Evolutionary conservation across 2,888 invertebrate genomes (phyloP).

Genomic region (Drosophila mercatorum): DNA sequence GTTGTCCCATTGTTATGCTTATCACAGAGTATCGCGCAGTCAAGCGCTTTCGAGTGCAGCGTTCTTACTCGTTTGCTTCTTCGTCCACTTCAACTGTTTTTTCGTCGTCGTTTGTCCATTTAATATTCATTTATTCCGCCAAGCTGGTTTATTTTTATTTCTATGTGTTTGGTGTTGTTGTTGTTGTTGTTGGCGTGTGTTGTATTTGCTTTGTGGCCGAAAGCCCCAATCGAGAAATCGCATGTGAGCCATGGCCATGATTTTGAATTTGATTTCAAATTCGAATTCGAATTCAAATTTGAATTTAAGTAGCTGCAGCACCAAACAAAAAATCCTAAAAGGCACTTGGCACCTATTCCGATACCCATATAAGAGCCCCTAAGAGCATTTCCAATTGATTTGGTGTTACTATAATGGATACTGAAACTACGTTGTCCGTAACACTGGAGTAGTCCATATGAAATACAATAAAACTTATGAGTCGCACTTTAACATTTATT

Average conservation of each 20-base stretch:
- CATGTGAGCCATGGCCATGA: conserved; percentile 78
- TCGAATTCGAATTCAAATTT: conserved; percentile 47
- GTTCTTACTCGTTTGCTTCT: conserved; percentile 29
- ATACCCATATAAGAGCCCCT: conserved; percentile 31
- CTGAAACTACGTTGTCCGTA: not conserved
- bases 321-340: conserved; percentile 34
- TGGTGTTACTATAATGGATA: not conserved
- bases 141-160: conserved; percentile 58
- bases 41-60: not conserved
- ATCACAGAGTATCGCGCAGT: conserved; percentile 16
- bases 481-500: no score
- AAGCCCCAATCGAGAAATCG: conserved; percentile 74
- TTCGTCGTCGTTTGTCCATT: conserved; percentile 54
- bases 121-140: conserved; percentile 79
- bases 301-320: conserved; percentile 54
- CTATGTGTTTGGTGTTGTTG: conserved; percentile 21
- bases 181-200: conserved; percentile 34
- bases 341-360: conserved; percentile 52
- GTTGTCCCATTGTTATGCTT: not conserved
- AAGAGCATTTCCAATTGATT: conserved; percentile 23
- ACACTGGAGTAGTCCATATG: not conserved
- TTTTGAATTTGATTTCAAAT: conserved; percentile 67
- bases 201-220: conserved; percentile 37
- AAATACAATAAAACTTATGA: not conserved
- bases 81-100: conserved; percentile 29